phyloP scores from a whole-genome alignment of 1,140 invertebrate genomes.

The Drosophila gunungcola region DNA sequence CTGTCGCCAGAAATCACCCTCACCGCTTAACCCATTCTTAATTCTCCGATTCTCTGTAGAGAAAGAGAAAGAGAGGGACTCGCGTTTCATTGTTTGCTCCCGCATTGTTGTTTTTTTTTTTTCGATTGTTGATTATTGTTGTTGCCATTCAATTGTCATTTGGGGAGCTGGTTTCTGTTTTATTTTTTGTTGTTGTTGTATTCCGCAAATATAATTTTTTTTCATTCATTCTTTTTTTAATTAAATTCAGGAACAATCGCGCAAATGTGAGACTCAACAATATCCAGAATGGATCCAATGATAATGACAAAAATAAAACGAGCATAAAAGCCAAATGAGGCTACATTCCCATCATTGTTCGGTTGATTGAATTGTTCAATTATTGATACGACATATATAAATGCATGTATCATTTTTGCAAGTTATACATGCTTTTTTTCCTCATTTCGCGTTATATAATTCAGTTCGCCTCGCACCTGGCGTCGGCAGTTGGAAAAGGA shows the following conservation, averaged over 20 bases:
- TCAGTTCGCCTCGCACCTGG: slow-evolving; percentile 31
- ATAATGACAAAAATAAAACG: slow-evolving; percentile 59
- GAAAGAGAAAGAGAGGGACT: slow-evolving; percentile 33
- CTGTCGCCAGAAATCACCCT: slow-evolving; percentile 39
- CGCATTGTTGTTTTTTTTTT: slow-evolving; percentile 54
- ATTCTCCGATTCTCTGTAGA: slow-evolving; percentile 24
- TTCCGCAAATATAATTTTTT: slow-evolving; percentile 45
- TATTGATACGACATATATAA: slow-evolving; percentile 44
- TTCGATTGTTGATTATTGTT: slow-evolving; percentile 56
- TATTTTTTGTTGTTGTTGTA: slow-evolving; percentile 11
- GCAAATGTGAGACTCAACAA: slow-evolving; percentile 70
- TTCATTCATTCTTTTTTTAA: slow-evolving; percentile 67
- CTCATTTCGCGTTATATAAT: slow-evolving; percentile 13
- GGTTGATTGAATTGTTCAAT: slow-evolving; percentile 66
- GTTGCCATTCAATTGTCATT: slow-evolving; percentile 76
- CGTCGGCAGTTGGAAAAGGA: slow-evolving; percentile 8
- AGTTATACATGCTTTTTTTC: slow-evolving; percentile 16
- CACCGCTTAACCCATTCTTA: slow-evolving; percentile 44
- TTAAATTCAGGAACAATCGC: slow-evolving; percentile 74
- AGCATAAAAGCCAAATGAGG: slow-evolving; percentile 45
- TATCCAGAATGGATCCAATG: slow-evolving; percentile 54
- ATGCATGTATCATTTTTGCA: slow-evolving; percentile 30
- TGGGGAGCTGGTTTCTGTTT: slow-evolving; percentile 52
- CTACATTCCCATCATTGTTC: slow-evolving; percentile 48
- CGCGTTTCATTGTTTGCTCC: slow-evolving; percentile 60